phyloP scores from a whole-genome alignment of 92 coral and sea anemone genomes.

The Paramuricea clavata region DNA sequence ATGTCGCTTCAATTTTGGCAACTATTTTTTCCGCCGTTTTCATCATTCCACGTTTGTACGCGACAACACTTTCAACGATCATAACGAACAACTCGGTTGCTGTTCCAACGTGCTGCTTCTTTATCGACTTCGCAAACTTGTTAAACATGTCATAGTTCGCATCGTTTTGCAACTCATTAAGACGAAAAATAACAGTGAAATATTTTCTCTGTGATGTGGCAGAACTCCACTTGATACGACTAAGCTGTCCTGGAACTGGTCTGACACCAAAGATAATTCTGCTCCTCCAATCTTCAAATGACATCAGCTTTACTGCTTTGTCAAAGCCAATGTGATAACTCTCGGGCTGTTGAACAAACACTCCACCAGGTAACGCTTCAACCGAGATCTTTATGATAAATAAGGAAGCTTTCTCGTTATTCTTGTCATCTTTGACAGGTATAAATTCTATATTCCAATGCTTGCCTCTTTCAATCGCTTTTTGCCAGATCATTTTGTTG shows the following conservation, averaged over 20 bases:
- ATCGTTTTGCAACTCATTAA: not conserved
- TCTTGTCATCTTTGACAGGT: not conserved
- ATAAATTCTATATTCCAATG: constrained; percentile 1
- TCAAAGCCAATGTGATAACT: not conserved
- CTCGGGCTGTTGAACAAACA: not conserved
- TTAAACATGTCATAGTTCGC: not conserved
- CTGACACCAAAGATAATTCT: not conserved
- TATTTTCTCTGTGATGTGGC: not conserved
- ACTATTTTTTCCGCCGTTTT: not conserved
- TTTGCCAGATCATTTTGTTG: not conserved
- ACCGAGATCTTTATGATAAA: not conserved
- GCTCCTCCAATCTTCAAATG: not conserved
- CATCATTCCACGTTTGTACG: constrained; percentile 13
- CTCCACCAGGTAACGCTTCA: constrained; percentile 10
- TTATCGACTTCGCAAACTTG: not conserved
- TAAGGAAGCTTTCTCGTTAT: not conserved
- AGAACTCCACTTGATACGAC: not conserved
- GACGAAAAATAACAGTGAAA: not conserved
- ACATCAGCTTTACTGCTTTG: not conserved
- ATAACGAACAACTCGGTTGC: not conserved
- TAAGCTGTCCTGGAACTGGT: not conserved
- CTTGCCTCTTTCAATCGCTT: not conserved
- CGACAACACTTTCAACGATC: not conserved
- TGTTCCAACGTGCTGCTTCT: not conserved
- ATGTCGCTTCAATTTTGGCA: not conserved